Percentiles rank a stretch among this genome's conserved stretches.
phyloP scores from a whole-genome alignment of 2,797 vertebrate species.

The Molossus alvarezi region DNA sequence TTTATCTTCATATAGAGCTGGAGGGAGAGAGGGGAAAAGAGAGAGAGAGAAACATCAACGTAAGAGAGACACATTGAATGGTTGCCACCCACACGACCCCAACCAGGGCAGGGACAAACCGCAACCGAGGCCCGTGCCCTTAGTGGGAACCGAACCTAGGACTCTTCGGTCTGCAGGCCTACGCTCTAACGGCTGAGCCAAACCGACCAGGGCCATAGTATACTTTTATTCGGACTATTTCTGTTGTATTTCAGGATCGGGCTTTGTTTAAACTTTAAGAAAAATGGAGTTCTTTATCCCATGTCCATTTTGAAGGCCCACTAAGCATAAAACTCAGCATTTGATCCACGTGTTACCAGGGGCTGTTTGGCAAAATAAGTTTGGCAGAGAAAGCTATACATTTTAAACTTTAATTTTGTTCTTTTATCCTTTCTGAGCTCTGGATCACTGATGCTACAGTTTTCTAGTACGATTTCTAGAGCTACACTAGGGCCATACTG shows the following conservation, averaged over 20 bases:
- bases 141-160: too few species aligned
- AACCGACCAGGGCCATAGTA: background rate
- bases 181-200: too few species aligned
- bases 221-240: constrained; percentile 53
- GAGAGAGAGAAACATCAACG: too few species aligned
- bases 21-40: too few species aligned
- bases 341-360: background rate
- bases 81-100: too few species aligned
- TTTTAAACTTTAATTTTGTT: constrained; percentile 39
- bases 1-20: too few species aligned
- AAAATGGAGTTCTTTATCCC: background rate
- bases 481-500: background rate
- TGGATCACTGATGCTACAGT: background rate
- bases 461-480: constrained; percentile 1
- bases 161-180: too few species aligned
- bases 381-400: background rate
- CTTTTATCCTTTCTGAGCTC: constrained; percentile 23
- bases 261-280: constrained; percentile 48
- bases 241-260: constrained; percentile 33
- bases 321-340: constrained; percentile 1
- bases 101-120: too few species aligned
- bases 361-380: background rate
- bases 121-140: too few species aligned
- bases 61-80: too few species aligned
- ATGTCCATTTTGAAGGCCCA: background rate